Evolutionary conservation across 2,113 vertebrate genomes (phyloP), one percentile per base, ranked within the genome.

Genomic region (Catharus fuscescens): DNA sequence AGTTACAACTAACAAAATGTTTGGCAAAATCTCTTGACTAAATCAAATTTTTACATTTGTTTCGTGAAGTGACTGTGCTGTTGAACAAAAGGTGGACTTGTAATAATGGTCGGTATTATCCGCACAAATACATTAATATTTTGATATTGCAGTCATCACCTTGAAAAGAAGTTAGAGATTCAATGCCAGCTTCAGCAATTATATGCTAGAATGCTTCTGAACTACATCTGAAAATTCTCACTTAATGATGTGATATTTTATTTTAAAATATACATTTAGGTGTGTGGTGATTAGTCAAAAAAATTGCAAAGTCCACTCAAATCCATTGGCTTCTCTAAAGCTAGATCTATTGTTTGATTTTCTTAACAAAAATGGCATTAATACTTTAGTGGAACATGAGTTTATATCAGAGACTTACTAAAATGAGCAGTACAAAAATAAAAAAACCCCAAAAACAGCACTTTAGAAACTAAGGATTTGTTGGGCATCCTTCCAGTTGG

Each of bases 191-290:
- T 94, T 74, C 72, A 71, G 52, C 38, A 6, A 65, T 60, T 67
- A 42, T 32, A 70, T 13, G 52, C 42, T 34, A 89, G 80, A 67
- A 69, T 54, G 25, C 54, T 86, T 73, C 66, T 65, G 62, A 92
- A 93, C 36, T 77, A 60, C 40, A 71, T 54, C 44, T 14, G 50
- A 89, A 62, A 92, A 89, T 31, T 92, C 69, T 48, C 25, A 73
- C 74, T 80, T 93, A 82, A 86, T 85, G 40, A 94, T n/a, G 64
- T 62, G 56, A 40, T 67, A 80, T 78, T 90, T 91, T 91, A 74
- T 76, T 86, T 90, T 85, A 62, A 81, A 93, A 95, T 91, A 71
- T 8, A 91, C 59, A 77, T 69, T 76, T 71, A 67, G 36, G 65
- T 45, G 18, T 53, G 78, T 24, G 50, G 56, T 71, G 59, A 72